Evolutionary conservation across 2,888 invertebrate genomes (phyloP).

Genomic region (Eudemis profundana): DNA sequence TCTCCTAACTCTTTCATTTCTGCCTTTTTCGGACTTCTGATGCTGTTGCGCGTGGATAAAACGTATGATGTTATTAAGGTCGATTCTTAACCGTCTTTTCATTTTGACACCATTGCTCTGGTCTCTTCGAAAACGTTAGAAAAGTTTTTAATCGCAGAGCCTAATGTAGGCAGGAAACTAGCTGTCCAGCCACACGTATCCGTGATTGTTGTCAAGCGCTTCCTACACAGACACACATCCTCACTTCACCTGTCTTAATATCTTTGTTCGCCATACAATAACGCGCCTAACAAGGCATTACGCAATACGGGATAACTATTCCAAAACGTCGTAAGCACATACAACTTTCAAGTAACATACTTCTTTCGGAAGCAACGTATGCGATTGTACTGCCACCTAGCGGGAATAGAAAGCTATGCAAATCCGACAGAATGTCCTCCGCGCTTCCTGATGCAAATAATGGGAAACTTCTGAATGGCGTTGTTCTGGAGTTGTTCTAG

Average conservation of each 20-base stretch:
- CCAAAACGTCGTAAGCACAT: conserved; percentile 21
- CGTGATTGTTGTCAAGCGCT: conserved; percentile 22
- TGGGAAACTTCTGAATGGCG: conserved; percentile 50
- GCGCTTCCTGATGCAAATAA: conserved; percentile 69
- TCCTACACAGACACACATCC: conserved; percentile 30
- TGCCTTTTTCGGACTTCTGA: too few species aligned
- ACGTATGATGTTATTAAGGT: too few species aligned
- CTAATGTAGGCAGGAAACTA: too few species aligned
- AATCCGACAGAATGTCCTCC: conserved; percentile 62
- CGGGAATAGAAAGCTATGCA: conserved; percentile 78
- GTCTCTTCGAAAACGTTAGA: too few species aligned
- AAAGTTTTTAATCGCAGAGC: too few species aligned
- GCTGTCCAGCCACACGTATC: conserved; percentile 7
- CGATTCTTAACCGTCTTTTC: too few species aligned
- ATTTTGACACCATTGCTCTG: too few species aligned
- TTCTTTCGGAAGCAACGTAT: conserved; percentile 42
- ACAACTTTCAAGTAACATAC: not conserved
- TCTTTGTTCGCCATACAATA: conserved; percentile 48
- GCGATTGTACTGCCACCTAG: conserved; percentile 64
- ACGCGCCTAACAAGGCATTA: conserved; percentile 53
- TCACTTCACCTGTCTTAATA: conserved; percentile 34
- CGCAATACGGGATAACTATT: conserved; percentile 51
- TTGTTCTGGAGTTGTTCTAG: conserved; percentile 36
- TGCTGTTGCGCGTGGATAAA: too few species aligned
- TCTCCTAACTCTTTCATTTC: too few species aligned